A percentile compares a stretch with the other conserved stretches of the same genome.
Evolutionary conservation across 2,888 invertebrate genomes (phyloP).

Genomic region (Acanthosoma haemorrhoidale): DNA sequence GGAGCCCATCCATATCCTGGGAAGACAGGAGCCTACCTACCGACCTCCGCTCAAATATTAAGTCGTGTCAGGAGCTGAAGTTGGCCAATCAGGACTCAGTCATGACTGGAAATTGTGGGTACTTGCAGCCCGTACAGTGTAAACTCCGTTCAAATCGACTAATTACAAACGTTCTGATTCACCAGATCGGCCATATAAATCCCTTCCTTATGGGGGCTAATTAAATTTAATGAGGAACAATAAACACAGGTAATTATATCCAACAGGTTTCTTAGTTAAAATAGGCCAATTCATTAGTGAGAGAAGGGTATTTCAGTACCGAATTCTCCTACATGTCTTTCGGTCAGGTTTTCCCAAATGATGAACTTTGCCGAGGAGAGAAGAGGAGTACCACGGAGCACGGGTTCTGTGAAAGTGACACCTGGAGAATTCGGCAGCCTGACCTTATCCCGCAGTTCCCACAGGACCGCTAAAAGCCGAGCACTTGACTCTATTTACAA

Average conservation of each 20-base stretch:
- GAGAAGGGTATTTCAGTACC: too few species aligned
- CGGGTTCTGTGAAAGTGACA: constrained; percentile 18
- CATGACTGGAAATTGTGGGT: not conserved
- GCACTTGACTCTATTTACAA: constrained; percentile 12
- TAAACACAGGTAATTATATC: not conserved
- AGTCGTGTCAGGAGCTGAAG: not conserved
- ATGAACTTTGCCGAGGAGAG: not conserved
- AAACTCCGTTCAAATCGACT: not conserved
- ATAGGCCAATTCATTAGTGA: too few species aligned
- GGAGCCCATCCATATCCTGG: not conserved
- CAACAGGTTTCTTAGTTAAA: not conserved
- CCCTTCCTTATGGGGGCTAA: not conserved
- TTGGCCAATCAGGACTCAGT: not conserved
- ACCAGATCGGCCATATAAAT: not conserved
- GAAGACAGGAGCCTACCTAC: too few species aligned
- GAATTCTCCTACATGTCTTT: not conserved
- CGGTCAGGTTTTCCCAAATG: not conserved
- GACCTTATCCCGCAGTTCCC: constrained; percentile 7
- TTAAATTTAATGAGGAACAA: not conserved
- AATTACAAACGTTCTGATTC: not conserved
- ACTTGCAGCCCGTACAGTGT: not conserved
- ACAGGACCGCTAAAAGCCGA: constrained; percentile 19
- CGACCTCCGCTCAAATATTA: not conserved
- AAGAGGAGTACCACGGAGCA: not conserved
- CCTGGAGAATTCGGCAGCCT: constrained; percentile 14